Base-by-base conservation (phyloP, 2,797 vertebrate species). In the Geotrypetes seraphini region DNA sequence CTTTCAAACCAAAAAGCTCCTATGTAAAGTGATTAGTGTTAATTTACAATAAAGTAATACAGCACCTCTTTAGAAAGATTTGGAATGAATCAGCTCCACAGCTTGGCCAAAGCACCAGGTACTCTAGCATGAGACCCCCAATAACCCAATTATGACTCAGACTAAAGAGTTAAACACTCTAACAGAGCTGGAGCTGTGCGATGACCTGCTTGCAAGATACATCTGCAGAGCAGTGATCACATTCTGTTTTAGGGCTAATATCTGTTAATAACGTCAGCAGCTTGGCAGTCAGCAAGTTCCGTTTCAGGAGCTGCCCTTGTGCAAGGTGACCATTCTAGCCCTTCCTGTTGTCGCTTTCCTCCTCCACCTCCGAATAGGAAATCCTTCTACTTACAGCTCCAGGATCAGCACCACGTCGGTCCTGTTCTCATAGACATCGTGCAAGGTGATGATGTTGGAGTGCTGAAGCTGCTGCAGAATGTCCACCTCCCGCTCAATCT, bases 401-500 rank as follows among this genome's bases (percentile, higher is more conserved):
- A 99, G 87, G 69, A 99, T 84, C 34, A 99, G 93, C 47, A 96
- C 85, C 48, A 98, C 87, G 0, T 97, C 94, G 0, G 89, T 92
- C 63, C 87, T 89, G 76, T 89, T 96, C 78, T 99, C 96, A 1
- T 83, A 98, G 44, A 96, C 77, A 2, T 99, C 93, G 0, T 96
- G 93, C 48, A 99, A 69, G 1, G 80, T 49, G 43, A 99, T 70
- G 28, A 96, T 73, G 74, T 97, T 96, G 52, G 78, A 43, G 27
- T 99, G 95, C 42, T 89, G 84, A 37, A 92, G 57, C 61, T 87
- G 85, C 69, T 86, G 86, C 37, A 99, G 86, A 67, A 99, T 92
- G 69, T 71, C 58, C 66, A 96, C 93, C 59, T 99, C 96, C 7
- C 96, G 79, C 58, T 92, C 88, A 0, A 99, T 97, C 53, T 94